Evolutionary conservation across 35 echinoderm and acorn worm species (phyloP).

Genomic region (Acanthaster planci): DNA sequence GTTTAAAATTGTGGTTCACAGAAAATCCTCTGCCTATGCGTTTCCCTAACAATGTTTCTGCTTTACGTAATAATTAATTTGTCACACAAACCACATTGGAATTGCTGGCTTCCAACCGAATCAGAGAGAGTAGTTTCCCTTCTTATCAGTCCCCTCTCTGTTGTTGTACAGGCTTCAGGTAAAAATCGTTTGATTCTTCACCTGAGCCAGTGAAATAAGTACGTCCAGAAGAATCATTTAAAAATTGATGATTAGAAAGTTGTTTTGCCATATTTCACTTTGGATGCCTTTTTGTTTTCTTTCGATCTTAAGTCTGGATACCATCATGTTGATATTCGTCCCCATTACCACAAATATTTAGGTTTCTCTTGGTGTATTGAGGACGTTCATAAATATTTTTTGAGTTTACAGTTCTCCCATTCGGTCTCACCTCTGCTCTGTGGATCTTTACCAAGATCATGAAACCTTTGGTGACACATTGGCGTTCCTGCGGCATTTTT

Average conservation of each 20-base stretch:
- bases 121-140: neutral
- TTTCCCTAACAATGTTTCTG: constrained; percentile 27
- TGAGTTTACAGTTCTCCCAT: constrained; percentile 25
- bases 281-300: constrained; percentile 1
- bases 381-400: constrained; percentile 23
- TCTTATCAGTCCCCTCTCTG: neutral
- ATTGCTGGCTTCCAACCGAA: neutral
- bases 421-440: constrained; percentile 28
- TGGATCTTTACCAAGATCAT: constrained; percentile 33
- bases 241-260: constrained; percentile 32
- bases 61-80: neutral
- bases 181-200: constrained; percentile 18
- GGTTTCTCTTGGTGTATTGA: constrained; percentile 33
- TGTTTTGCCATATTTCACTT: neutral
- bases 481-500: neutral
- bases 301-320: constrained; percentile 41
- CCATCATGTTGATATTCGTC: constrained; percentile 31
- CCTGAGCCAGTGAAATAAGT: constrained; percentile 14
- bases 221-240: constrained; percentile 5
- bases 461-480: constrained; percentile 18
- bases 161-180: neutral
- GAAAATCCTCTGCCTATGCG: neutral
- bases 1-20: constrained; percentile 2
- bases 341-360: constrained; percentile 4
- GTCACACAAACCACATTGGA: neutral